Conservation (phyloP, 35 echinoderm and acorn worm genomes). For the Patiria miniata region DNA sequence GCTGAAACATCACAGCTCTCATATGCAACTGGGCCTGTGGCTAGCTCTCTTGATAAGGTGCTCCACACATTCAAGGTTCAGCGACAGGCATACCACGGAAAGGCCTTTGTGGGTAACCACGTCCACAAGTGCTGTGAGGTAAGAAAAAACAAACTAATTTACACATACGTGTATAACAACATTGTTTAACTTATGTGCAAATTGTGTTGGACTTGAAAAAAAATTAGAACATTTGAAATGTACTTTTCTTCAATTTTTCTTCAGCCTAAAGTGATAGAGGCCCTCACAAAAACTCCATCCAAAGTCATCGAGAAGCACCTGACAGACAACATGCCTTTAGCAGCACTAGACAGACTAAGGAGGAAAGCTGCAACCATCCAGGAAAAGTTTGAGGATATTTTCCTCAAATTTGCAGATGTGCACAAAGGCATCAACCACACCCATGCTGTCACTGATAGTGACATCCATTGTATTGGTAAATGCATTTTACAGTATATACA, state of each 20-base stretch:
- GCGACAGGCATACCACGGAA: not conserved
- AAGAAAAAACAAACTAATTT: not conserved
- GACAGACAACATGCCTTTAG: not conserved
- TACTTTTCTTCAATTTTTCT: not conserved
- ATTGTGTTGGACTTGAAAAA: not conserved
- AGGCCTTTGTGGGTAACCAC: constrained; percentile 16
- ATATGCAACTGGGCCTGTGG: not conserved
- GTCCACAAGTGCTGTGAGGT: too few relatives aligned
- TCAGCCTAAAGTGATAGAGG: constrained; percentile 11
- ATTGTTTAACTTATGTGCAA: not conserved
- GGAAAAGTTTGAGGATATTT: not conserved
- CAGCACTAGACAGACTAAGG: not conserved
- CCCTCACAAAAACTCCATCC: not conserved
- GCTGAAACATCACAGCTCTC: not conserved
- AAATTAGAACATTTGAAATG: not conserved
- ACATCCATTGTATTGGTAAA: constrained; percentile 9
- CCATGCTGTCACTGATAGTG: not conserved
- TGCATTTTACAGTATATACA: not conserved
- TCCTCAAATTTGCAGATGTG: not conserved
- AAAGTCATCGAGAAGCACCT: not conserved
- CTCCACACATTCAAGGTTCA: not conserved
- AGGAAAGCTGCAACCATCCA: not conserved
- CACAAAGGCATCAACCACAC: constrained; percentile 16
- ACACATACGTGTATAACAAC: not conserved
- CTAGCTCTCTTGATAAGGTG: not conserved